Evolutionary conservation across 2,888 invertebrate genomes (phyloP), one percentile per base, ranked within the genome.

Genomic region (Tiphia femorata): DNA sequence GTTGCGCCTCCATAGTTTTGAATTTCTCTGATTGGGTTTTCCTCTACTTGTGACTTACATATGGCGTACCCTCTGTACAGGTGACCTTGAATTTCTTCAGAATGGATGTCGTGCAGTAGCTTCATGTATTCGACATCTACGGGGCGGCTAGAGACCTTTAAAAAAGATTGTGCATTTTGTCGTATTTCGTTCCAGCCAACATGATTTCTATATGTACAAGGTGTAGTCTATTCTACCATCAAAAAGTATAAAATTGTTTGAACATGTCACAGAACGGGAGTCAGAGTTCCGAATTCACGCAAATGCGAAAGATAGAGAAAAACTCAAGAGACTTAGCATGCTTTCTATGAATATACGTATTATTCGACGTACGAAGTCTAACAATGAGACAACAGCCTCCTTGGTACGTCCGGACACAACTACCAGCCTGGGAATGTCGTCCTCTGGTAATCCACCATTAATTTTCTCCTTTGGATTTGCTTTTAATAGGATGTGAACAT

Each of bases 401-500:
- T 93, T 90, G 0, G 94, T 94, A 49, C 97, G 88, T 0, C 95
- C 95, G 33, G 94, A 92, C 57, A 88, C 88, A 41, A 89, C 88
- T 4, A 93, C 88, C 40, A 97, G 82, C 48, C 94, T 88, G 0
- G 93, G 92, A 0, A 92, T 77, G 67, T 89, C 86, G 69, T 93
- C 92, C 0, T 78, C 73, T 0, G 92, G 90, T 10, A 87, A 73
- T 8, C 88, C 89, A 1, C 86, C 84, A 77, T 91, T 91, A 0
- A 87, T 82, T 84, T 91, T 92, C 23, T 75, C 86, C 60, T 88
- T 88, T 0, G 84, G 75, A 50, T 89, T 84, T 41, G 90, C 88
- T 77, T 88, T 88, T 6, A 93, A 78, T 33, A 93, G 77, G 21
- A 89, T 85, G 73, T 94, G 93, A 41, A 91, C 91, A 76, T 95